Evolutionary conservation across 2,113 vertebrate species (phyloP), one percentile per base, ranked within the genome.

Genomic region (Mesocricetus auratus): DNA sequence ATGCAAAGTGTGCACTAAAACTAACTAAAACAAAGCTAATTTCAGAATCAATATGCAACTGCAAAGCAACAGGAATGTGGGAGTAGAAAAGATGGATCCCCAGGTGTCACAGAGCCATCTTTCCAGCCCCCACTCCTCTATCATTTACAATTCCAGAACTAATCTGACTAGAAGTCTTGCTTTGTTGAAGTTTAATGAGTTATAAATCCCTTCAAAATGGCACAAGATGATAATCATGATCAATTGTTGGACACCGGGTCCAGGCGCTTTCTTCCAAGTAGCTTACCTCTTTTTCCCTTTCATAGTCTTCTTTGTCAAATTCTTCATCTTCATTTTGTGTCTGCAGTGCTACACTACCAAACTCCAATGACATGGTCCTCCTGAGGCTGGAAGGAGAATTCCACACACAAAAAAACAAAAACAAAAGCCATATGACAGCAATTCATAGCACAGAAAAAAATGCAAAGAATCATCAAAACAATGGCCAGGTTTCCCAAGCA

Each of bases 271-370:
- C 75, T 75, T 69, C 50, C 26, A 17, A 77, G 58, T 15, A 68
- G 39, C 78, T 98, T 92, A 99, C 99, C 98, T 99, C 99, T 97
- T 98, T 98, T 74, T 99, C 98, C 91, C 99, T 98, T 94, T 98
- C 98, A 89, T 98, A 99, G 93, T 99, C 99, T 87, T 99, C 99
- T 89, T 98, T 98, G 96, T 99, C 99, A 90, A 98, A 99, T 7
- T 98, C 98, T 36, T 98, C 98, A 0, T 99, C 99, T 86, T 99
- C 98, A 62, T 98, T 98, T 22, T 99, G 98, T 64, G 98, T 98
- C 86, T 98, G 98, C 6, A 99, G 94, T 64, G 98, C 97, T 94
- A 98, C 98, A 47, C 98, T 98, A 88, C 98, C 99, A 91, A 99
- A 99, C 95, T 99, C 98, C 62, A 99, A 95, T 4, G 99, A 99